A percentile compares a stretch with the other conserved stretches of the same genome.
phyloP scores from a whole-genome alignment of 2,797 vertebrate species.

The Enteromius afrohamiltoni region DNA sequence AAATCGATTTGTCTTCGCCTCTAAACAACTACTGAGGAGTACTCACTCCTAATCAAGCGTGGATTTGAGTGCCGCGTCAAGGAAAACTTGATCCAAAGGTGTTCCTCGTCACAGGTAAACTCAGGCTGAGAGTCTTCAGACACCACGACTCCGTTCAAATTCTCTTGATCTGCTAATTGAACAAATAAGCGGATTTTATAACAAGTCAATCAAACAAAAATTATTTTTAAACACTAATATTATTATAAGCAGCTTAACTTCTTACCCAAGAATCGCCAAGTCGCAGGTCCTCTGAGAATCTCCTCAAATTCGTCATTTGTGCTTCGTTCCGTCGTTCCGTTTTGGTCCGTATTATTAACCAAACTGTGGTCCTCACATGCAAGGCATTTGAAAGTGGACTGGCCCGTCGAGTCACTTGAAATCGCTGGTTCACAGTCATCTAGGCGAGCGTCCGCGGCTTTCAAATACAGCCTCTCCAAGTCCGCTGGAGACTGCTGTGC shows the following conservation, averaged over 20 bases:
- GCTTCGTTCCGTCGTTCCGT: too few species aligned
- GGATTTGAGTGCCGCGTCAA: background rate
- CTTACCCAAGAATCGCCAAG: background rate
- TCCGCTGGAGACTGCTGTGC: background rate
- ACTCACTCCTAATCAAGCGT: conserved; percentile 7
- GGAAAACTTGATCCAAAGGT: conserved; percentile 19
- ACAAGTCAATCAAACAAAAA: background rate
- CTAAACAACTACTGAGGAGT: background rate
- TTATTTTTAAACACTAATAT: background rate
- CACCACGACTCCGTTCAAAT: background rate
- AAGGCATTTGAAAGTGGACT: background rate
- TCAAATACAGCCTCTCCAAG: background rate
- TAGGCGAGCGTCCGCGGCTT: background rate
- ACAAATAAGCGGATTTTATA: background rate
- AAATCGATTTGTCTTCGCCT: background rate
- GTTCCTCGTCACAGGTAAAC: conserved; percentile 6
- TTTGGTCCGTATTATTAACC: background rate
- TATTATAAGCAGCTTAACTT: background rate
- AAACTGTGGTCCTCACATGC: background rate
- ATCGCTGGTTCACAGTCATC: background rate
- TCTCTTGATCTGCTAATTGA: background rate
- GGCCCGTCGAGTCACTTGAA: background rate
- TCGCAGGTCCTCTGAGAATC: background rate
- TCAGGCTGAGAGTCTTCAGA: background rate
- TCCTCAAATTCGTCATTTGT: background rate